Conservation (phyloP, 2,113 vertebrate species). For the Phalacrocorax carbo region DNA sequence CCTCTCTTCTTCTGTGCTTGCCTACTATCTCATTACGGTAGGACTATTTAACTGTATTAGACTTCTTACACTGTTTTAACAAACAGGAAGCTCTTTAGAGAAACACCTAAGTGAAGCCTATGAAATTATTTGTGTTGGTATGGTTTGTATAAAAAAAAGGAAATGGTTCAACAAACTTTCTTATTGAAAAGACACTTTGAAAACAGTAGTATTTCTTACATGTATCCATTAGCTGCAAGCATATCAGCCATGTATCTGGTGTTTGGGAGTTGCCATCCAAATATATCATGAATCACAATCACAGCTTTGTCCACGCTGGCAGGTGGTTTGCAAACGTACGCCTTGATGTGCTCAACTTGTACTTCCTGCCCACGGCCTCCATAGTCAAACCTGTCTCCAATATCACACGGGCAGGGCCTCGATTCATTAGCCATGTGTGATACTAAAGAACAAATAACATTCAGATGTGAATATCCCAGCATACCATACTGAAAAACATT, state of each 20-base stretch:
- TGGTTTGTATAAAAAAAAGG: not conserved
- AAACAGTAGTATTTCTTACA: constrained; percentile 42
- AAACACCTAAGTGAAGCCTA: not conserved
- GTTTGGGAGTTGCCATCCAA: constrained; percentile 84
- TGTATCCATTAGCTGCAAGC: constrained; percentile 81
- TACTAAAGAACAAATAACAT: not conserved
- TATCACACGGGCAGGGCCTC: constrained; percentile 78
- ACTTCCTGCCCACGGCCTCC: constrained; percentile 78
- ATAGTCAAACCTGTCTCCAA: constrained; percentile 80
- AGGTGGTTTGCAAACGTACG: constrained; percentile 75
- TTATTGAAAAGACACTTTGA: not conserved
- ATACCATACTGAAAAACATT: not conserved
- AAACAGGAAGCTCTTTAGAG: not conserved
- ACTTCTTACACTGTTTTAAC: not conserved
- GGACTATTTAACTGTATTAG: not conserved
- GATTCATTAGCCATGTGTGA: constrained; percentile 84
- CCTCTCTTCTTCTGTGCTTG: not conserved
- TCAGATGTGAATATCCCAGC: not conserved
- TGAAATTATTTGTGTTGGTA: not conserved
- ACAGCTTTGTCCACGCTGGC: constrained; percentile 74
- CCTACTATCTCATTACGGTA: rapidly evolving
- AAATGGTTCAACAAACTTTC: not conserved
- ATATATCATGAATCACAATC: constrained; percentile 85
- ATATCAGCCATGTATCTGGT: constrained; percentile 86
- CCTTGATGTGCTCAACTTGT: constrained; percentile 79